Evolutionary conservation across 2,113 vertebrate genomes (phyloP).

Genomic region (Hyperopisus bebe): DNA sequence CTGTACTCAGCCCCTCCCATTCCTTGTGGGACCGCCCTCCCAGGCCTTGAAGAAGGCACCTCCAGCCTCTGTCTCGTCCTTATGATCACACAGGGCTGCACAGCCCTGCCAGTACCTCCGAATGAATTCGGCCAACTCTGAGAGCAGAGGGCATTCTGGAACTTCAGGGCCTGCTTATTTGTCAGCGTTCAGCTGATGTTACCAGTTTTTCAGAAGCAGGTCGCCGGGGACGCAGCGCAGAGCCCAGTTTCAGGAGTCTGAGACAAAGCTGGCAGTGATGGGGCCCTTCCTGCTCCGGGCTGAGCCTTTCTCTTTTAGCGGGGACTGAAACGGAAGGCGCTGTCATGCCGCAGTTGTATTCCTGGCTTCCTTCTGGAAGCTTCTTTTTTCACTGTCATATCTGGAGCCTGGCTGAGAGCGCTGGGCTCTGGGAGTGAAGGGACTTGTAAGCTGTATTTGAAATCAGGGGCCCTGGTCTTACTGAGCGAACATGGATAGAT

Average conservation of each 20-base stretch:
- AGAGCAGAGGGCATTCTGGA: background rate
- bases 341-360: background rate
- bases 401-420: background rate
- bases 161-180: background rate
- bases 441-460: background rate
- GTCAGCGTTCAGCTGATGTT: background rate
- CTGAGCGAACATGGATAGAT: background rate
- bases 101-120: background rate
- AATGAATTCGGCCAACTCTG: background rate
- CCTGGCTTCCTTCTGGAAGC: background rate
- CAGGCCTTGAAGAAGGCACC: background rate
- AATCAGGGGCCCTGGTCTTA: background rate
- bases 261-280: background rate
- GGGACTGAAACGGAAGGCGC: background rate
- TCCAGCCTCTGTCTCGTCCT: background rate
- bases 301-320: background rate
- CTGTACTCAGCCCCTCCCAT: background rate
- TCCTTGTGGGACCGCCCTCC: background rate
- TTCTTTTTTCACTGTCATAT: background rate
- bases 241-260: background rate
- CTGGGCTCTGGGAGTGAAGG: background rate
- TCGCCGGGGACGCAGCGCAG: background rate
- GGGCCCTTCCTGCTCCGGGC: background rate
- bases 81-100: background rate
- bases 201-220: background rate